phyloP scores from a whole-genome alignment of 1,140 invertebrate species.

The Microplitis mediator region DNA sequence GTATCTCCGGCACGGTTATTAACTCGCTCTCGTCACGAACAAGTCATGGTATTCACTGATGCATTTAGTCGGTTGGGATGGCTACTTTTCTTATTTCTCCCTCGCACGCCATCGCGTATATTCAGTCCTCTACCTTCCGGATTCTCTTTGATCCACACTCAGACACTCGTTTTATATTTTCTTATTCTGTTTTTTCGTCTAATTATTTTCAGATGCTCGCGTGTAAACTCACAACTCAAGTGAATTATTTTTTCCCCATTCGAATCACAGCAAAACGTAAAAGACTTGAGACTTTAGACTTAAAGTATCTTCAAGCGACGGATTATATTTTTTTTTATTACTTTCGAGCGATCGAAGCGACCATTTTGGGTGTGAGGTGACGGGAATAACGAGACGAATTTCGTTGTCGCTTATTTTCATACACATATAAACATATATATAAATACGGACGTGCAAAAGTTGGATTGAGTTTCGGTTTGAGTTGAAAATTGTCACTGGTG shows the following conservation, averaged over 20 bases:
- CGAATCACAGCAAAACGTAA: constrained; percentile 19
- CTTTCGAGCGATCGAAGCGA: constrained; percentile 4
- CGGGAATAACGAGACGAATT: constrained; percentile 26
- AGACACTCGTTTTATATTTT: not conserved
- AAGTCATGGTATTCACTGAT: not conserved
- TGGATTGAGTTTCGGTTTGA: too few species aligned
- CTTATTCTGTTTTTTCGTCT: constrained; percentile 26
- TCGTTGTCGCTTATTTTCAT: constrained; percentile 21
- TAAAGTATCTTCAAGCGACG: not conserved
- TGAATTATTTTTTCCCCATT: constrained; percentile 6
- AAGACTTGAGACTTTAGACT: not conserved
- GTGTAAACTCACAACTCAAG: constrained; percentile 2
- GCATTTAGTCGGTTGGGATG: not conserved
- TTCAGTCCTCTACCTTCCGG: constrained; percentile 15
- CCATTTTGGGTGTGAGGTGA: constrained; percentile 25
- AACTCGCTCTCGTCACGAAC: constrained; percentile 41
- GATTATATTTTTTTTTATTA: not conserved
- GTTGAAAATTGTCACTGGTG: too few species aligned
- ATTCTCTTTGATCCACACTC: constrained; percentile 32
- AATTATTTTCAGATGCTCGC: constrained; percentile 31
- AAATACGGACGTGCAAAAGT: constrained; percentile 17
- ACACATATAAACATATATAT: constrained; percentile 15
- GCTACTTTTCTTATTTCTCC: constrained; percentile 21
- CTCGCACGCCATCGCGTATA: constrained; percentile 10
- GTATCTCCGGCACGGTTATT: constrained; percentile 40